Evolutionary conservation across 2,113 vertebrate genomes (phyloP), one percentile per base, ranked within the genome.

Genomic region (Columba livia): DNA sequence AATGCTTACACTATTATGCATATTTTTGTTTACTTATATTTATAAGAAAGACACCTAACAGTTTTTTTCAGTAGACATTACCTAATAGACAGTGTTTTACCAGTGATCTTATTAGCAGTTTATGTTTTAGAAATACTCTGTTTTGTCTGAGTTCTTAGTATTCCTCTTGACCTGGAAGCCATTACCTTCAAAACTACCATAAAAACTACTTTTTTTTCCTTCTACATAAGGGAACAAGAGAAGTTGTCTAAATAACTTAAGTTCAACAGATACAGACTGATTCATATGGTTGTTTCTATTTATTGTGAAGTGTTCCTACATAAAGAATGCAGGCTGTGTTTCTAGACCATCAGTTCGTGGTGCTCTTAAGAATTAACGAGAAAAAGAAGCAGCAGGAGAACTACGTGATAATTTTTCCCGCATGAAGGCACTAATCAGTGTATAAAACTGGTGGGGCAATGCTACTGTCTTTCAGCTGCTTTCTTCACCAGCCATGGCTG

Each of bases 401-500:
- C 3, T 84, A 8, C 11, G 40, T 66, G 31, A 70, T 29, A 66
- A 29, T 20, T 79, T 82, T 79, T 69, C 6, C 62, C 34, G 1
- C 1, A 1, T 53, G 24, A 88, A 6, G 25, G 50, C 79, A 48
- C 12, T 57, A 32, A n/a, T 29, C 26, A 21, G 14, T 24, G 8
- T 38, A 20, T 64, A 51, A 79, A 64, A 12, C 10, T 24, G 7
- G 3, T n/a, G 17, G 14, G 34, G 12, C 17, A 84, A 34, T 15
- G 5, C 15, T 8, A 9, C 15, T 16, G 9, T 17, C 11, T 58
- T 44, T 70, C 21, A 24, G 25, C 12, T 47, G 9, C 18, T 85
- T 75, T 64, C 32, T 51, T 75, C 28, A 31, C 10, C 14, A 70
- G 21, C 21, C 58, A 29, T 0, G 0, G 32, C 47, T 48, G 2